Base-by-base conservation (phyloP, 2,797 vertebrate genomes). In the Kryptopterus vitreolus region DNA sequence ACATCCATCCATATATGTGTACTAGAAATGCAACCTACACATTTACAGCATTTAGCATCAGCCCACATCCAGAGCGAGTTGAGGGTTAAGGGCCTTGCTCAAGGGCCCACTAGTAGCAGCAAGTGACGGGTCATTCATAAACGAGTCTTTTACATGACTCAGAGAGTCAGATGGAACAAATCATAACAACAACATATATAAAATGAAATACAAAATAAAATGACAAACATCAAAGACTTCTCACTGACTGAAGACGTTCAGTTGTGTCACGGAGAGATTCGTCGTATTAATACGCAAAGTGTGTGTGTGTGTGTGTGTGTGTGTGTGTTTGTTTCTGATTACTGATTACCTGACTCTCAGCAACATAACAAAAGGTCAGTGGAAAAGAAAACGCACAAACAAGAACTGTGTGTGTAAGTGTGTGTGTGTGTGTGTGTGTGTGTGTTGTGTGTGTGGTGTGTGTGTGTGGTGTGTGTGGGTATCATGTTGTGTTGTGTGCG, bases 401-500 rank as follows among this genome's bases (percentile, higher is more conserved):
- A 48, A 29, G 66, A 50, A 50, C 20, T 20, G 31, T 55, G n/a
- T 48, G 13, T 46, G 68, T 73, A 43, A 43, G 46, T 63, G 48
- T 62, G 31, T 74, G 61, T 68, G 73, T 57, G 77, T 71, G 63
- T 66, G 62, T 61, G 29, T 61, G 59, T 62, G 59, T 61, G 13
- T 29, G 58, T 16, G 58, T n/a, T 61, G 55, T 62, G 59, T 62
- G 59, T 57, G 55, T 58, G n/a, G 22, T 57, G 55, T 68, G 63
- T 70, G 57, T 76, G 80, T 76, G 38, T 58, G n/a, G 63, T 52
- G 59, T 76, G 74, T 70, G 74, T 20, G 3, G 68, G 83, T 81
- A 79, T 83, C 79, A 69, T 83, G 76, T 83, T 82, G 72, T 82
- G 81, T 82, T 82, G 29, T 35, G 69, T 71, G 77, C 66, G 82